These are phyloP conservation scores for Fratercula arctica DNA, from an alignment of 2,797 vertebrate genomes.

Conservation along the genomic window DNA sequence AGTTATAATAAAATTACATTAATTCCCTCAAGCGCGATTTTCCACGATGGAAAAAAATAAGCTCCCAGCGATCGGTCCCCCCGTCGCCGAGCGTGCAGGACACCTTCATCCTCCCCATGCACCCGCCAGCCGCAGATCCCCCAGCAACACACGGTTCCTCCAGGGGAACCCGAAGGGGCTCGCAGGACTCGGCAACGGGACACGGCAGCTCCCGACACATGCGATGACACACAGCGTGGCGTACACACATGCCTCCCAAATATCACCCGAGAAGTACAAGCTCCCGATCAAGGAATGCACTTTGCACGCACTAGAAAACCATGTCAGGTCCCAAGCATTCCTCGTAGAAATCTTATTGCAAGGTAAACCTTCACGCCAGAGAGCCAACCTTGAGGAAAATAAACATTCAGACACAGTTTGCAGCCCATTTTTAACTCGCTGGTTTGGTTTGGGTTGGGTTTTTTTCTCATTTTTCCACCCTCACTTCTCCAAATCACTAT, in stretches of 20 bases:
- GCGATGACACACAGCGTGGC: rapidly evolving
- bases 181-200: rapidly evolving
- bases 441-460: not conserved
- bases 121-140: not conserved
- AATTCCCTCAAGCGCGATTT: not conserved
- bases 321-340: rapidly evolving
- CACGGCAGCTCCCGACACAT: not conserved
- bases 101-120: not conserved
- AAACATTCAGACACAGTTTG: not conserved
- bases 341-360: not conserved
- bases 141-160: not conserved
- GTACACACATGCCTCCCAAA: not conserved
- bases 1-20: not conserved
- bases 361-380: not conserved
- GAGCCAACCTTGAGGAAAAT: not conserved
- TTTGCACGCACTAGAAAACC: not conserved
- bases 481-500: not conserved
- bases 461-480: not conserved
- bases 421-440: not conserved
- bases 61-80: rapidly evolving
- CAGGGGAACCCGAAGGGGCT: not conserved
- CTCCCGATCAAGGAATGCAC: not conserved
- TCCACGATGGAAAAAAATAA: rapidly evolving
- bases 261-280: not conserved
- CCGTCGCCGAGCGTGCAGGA: rapidly evolving